Conservation (phyloP, 2,113 vertebrate genomes). For the Protobothrops flavoviridis region DNA sequence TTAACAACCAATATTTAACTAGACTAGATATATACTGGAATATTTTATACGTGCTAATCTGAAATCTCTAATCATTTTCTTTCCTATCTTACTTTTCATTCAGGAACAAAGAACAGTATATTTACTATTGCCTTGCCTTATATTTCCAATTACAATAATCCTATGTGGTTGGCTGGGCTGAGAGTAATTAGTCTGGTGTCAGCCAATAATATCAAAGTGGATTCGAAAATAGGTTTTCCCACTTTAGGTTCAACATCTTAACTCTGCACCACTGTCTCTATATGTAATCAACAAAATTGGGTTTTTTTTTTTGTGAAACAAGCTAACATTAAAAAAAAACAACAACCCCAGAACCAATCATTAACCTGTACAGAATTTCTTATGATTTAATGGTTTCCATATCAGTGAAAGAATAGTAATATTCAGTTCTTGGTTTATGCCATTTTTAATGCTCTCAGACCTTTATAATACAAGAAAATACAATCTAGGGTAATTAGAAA, state of each 20-base stretch:
- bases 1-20: not conserved
- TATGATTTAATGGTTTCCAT: conserved; percentile 15
- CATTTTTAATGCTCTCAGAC: conserved; percentile 27
- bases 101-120: not conserved
- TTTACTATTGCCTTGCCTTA: not conserved
- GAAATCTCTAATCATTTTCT: not conserved
- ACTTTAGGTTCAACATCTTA: not conserved
- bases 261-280: not conserved
- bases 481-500: conserved; percentile 45
- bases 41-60: not conserved
- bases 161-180: not conserved
- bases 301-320: not conserved
- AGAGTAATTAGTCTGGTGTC: not conserved
- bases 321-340: not conserved
- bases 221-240: not conserved
- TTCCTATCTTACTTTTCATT: not conserved
- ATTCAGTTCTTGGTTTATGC: conserved; percentile 42
- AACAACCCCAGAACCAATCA: not conserved
- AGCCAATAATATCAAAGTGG: not conserved
- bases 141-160: not conserved
- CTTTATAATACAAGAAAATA: conserved; percentile 50
- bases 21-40: not conserved
- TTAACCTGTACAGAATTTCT: not conserved
- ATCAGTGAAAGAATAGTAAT: not conserved
- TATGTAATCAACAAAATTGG: not conserved